phyloP scores from a whole-genome alignment of 2,888 invertebrate species.

The Argynnis bischoffii region DNA sequence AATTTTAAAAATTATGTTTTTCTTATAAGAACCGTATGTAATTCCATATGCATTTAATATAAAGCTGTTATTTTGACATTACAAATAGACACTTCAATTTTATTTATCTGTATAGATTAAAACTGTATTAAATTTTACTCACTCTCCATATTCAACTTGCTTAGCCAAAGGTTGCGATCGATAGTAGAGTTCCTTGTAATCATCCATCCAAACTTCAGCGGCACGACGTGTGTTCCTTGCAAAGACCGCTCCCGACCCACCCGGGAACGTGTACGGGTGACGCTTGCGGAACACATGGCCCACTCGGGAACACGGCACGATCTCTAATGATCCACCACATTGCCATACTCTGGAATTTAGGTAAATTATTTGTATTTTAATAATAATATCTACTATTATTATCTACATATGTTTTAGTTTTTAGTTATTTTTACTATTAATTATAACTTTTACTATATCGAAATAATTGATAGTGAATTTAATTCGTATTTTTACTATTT shows the following conservation, averaged over 20 bases:
- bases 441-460: background rate
- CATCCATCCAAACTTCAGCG: conserved; percentile 99
- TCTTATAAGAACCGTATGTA: too few species aligned
- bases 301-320: conserved; percentile 97
- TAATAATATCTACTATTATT: background rate
- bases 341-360: conserved; percentile 92
- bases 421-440: background rate
- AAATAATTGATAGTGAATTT: too few species aligned
- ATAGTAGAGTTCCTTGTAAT: conserved; percentile 98
- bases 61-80: too few species aligned
- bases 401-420: too few species aligned
- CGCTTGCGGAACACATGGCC: conserved; percentile 97
- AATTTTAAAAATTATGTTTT: too few species aligned
- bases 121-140: conserved; percentile 78
- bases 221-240: conserved; percentile 97
- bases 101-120: too few species aligned
- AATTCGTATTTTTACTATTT: too few species aligned
- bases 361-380: background rate
- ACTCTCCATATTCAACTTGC: conserved; percentile 95
- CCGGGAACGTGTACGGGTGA: conserved; percentile 99
- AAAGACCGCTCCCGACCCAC: conserved; percentile 97
- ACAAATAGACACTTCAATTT: too few species aligned
- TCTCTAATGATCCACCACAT: conserved; percentile 98
- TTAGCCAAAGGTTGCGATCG: conserved; percentile 94
- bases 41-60: too few species aligned